phyloP scores from a whole-genome alignment of 2,113 vertebrate genomes.

The Paramisgurnus dabryanus region DNA sequence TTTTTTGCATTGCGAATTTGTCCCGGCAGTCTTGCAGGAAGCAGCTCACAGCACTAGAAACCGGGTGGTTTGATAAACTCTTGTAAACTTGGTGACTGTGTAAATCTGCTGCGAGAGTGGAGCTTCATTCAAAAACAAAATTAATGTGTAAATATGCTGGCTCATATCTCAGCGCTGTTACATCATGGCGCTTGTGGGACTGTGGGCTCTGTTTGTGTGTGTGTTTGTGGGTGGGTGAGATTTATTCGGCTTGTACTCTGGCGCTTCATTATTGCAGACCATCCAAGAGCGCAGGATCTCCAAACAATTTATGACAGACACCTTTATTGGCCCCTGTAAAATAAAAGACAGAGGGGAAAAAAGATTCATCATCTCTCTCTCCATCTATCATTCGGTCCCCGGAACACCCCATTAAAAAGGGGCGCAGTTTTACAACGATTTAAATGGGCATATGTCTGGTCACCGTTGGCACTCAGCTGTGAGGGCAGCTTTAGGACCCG shows the following conservation, averaged over 20 bases:
- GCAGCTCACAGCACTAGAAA: not conserved
- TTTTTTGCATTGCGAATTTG: not conserved
- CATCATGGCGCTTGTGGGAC: slow-evolving; percentile 19
- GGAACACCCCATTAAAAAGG: slow-evolving; percentile 57
- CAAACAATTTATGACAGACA: slow-evolving; percentile 62
- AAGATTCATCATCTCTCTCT: slow-evolving; percentile 53
- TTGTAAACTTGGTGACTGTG: slow-evolving; percentile 1
- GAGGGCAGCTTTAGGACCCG: slow-evolving; percentile 52
- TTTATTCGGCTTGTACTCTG: slow-evolving; percentile 53
- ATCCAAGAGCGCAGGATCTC: slow-evolving; percentile 53
- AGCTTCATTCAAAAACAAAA: slow-evolving; percentile 28
- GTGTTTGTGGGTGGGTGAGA: slow-evolving; percentile 44
- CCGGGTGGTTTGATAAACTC: slow-evolving; percentile 1
- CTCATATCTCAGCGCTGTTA: slow-evolving; percentile 38
- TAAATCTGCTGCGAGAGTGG: slow-evolving; percentile 10
- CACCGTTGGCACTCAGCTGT: slow-evolving; percentile 50
- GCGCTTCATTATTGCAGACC: slow-evolving; percentile 55
- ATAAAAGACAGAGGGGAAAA: slow-evolving; percentile 41
- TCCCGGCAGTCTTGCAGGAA: not conserved
- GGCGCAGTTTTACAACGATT: slow-evolving; percentile 55
- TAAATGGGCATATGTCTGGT: slow-evolving; percentile 58
- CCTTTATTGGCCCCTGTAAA: slow-evolving; percentile 61
- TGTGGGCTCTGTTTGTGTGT: slow-evolving; percentile 24
- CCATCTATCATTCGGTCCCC: slow-evolving; percentile 39
- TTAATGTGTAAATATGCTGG: slow-evolving; percentile 41